phyloP scores from a whole-genome alignment of 2,888 invertebrate species.

The Mantis religiosa region DNA sequence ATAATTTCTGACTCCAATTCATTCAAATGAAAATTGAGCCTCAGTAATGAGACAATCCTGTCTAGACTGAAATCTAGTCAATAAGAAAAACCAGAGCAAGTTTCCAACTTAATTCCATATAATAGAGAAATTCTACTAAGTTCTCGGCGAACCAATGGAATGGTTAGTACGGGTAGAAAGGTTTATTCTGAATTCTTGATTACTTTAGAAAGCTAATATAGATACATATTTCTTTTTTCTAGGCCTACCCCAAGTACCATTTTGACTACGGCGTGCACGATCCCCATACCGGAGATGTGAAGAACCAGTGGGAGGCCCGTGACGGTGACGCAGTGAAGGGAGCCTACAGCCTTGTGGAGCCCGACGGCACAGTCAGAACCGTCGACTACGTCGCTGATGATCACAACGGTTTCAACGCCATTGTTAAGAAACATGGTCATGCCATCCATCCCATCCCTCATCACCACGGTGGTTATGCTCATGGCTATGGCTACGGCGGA shows the following conservation, averaged over 20 bases:
- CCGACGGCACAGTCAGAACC: slow-evolving; percentile 13
- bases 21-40: too few relatives aligned
- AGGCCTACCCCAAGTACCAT: background rate
- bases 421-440: slow-evolving; percentile 34
- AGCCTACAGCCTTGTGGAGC: background rate
- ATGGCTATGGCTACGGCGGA: background rate
- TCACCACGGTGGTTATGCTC: background rate
- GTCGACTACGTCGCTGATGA: slow-evolving; percentile 37
- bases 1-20: too few relatives aligned
- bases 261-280: background rate
- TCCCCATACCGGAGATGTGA: background rate
- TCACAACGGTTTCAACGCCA: slow-evolving; percentile 36
- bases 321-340: background rate
- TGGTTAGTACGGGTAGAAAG: too few relatives aligned
- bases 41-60: too few relatives aligned
- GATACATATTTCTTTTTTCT: background rate
- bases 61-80: too few relatives aligned
- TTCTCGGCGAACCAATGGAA: too few relatives aligned
- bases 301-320: background rate
- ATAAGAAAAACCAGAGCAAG: too few relatives aligned
- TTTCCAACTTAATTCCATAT: too few relatives aligned
- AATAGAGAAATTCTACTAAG: too few relatives aligned
- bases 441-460: slow-evolving; percentile 24
- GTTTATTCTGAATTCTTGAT: too few relatives aligned
- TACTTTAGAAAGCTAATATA: too few relatives aligned